These are phyloP conservation scores for Chrysina gloriosa DNA, from an alignment of 2,888 invertebrate genomes.

Conservation along the genomic window DNA sequence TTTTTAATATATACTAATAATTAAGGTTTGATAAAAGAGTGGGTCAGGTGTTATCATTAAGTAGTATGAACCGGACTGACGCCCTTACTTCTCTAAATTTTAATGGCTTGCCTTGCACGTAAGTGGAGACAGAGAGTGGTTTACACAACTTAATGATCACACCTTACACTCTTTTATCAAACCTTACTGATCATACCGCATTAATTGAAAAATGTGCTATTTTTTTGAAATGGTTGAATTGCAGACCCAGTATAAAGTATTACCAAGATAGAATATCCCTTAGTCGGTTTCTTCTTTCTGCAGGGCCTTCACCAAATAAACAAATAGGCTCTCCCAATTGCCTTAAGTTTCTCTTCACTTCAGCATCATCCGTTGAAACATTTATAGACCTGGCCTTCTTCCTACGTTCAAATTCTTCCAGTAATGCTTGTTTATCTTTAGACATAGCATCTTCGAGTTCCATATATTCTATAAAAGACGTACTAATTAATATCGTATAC, in stretches of 20 bases:
- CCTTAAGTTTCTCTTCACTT: constrained; percentile 91
- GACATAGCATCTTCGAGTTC: constrained; percentile 88
- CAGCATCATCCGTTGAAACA: constrained; percentile 97
- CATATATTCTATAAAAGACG: constrained; percentile 76
- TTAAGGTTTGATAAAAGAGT: too few species aligned
- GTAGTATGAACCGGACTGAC: too few species aligned
- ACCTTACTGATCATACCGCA: too few species aligned
- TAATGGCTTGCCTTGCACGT: too few species aligned
- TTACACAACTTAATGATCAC: too few species aligned
- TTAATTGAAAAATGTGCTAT: too few species aligned
- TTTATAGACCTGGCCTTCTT: constrained; percentile 94
- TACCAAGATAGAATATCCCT: constrained; percentile 87
- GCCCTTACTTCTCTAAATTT: too few species aligned
- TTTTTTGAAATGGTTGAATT: too few species aligned
- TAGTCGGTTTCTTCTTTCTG: constrained; percentile 91
- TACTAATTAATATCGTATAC: neutral
- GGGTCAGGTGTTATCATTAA: too few species aligned
- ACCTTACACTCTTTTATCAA: too few species aligned
- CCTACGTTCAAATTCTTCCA: constrained; percentile 96
- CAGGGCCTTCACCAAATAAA: constrained; percentile 98
- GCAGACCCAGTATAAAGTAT: neutral
- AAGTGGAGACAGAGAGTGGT: too few species aligned
- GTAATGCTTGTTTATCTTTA: constrained; percentile 87
- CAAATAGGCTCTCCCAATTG: constrained; percentile 97
- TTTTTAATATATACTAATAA: too few species aligned